Conservation (phyloP, 2,797 vertebrate species). For the Paguma larvata region DNA sequence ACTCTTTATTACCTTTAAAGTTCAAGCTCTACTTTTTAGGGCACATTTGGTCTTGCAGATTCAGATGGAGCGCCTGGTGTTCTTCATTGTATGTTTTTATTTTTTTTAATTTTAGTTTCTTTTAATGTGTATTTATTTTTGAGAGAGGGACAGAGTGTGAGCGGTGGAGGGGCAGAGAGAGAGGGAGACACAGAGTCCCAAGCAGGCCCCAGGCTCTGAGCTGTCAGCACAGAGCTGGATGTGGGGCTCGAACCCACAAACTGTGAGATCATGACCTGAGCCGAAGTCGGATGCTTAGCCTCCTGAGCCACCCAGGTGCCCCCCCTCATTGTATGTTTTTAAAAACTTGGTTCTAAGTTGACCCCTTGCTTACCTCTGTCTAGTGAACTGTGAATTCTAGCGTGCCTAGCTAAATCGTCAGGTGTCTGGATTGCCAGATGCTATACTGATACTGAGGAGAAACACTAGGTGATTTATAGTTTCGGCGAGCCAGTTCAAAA, state of each 20-base stretch:
- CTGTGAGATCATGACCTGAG: not conserved
- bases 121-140: not conserved
- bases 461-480: not conserved
- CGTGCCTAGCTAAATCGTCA: slow-evolving; percentile 58
- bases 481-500: slow-evolving; percentile 48
- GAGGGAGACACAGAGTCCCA: no score
- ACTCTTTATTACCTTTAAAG: slow-evolving; percentile 80
- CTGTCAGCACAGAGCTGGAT: not conserved
- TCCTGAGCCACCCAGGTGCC: not conserved
- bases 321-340: not conserved
- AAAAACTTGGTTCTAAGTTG: slow-evolving; percentile 52
- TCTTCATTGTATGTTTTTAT: not conserved
- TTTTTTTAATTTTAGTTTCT: not conserved
- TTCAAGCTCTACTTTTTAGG: slow-evolving; percentile 79
- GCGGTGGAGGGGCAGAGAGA: not conserved
- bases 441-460: not conserved
- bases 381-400: slow-evolving; percentile 68
- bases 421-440: slow-evolving; percentile 55
- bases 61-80: slow-evolving; percentile 64
- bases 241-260: rapidly evolving
- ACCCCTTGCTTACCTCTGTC: slow-evolving; percentile 60
- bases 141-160: not conserved
- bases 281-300: not conserved
- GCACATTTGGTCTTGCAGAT: slow-evolving; percentile 81
- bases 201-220: no score